phyloP scores from a whole-genome alignment of 2,888 invertebrate genomes.

The Apodemia mormo region DNA sequence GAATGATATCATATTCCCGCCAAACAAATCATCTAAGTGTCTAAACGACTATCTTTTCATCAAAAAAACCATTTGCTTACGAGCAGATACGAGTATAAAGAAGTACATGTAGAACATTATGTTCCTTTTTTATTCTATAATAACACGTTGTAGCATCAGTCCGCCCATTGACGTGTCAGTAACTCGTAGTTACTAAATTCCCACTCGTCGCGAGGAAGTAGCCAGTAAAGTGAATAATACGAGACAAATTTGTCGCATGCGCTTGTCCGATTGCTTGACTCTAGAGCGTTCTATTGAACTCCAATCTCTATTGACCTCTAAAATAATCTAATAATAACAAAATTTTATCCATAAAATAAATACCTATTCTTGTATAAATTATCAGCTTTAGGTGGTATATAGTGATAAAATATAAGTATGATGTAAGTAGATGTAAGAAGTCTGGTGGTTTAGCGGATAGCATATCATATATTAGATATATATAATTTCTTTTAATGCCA shows the following conservation, averaged over 20 bases:
- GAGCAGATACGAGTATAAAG: too few relatives aligned
- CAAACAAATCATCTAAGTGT: too few relatives aligned
- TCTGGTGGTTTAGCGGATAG: too few relatives aligned
- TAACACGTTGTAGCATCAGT: constrained; percentile 7
- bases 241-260: constrained; percentile 35
- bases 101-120: not conserved
- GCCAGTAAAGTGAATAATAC: constrained; percentile 41
- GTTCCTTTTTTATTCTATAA: constrained; percentile 4
- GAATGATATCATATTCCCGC: too few relatives aligned
- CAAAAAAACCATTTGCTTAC: too few relatives aligned
- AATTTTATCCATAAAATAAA: not conserved
- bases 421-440: too few relatives aligned
- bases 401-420: too few relatives aligned
- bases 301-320: constrained; percentile 4
- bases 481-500: too few relatives aligned
- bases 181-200: constrained; percentile 33
- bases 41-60: too few relatives aligned
- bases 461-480: too few relatives aligned
- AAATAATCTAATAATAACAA: constrained; percentile 3
- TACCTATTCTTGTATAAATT: not conserved
- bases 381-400: not conserved
- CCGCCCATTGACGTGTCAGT: constrained; percentile 1
- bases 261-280: constrained; percentile 26
- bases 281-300: constrained; percentile 35
- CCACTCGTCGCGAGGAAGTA: constrained; percentile 38